phyloP scores from a whole-genome alignment of 2,888 invertebrate genomes.

The Temnothorax unifasciatus region DNA sequence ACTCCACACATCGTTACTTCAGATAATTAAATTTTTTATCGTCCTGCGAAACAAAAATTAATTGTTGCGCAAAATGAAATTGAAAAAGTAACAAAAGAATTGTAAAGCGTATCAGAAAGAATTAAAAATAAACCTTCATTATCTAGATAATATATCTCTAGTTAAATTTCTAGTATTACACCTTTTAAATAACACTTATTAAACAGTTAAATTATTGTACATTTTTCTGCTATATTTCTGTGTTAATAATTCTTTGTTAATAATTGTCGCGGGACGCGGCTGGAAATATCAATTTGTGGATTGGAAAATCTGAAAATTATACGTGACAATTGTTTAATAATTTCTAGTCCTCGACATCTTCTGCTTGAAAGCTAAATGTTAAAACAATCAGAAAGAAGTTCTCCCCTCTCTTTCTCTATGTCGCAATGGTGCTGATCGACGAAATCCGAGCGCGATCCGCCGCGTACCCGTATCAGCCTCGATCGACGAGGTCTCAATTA shows the following conservation, averaged over 20 bases:
- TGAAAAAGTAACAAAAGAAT: background rate
- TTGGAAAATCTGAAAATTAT: background rate
- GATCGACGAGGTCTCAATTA: slow-evolving; percentile 79
- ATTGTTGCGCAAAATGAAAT: background rate
- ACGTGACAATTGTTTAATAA: background rate
- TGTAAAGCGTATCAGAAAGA: background rate
- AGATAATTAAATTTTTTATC: slow-evolving; percentile 13
- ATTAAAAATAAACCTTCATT: background rate
- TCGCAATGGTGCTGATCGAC: slow-evolving; percentile 17
- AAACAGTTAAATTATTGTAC: background rate
- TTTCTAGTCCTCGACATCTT: background rate
- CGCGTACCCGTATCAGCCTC: slow-evolving; percentile 75
- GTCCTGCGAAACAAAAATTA: background rate
- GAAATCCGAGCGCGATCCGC: slow-evolving; percentile 46
- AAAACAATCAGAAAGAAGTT: slow-evolving; percentile 44
- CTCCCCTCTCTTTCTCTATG: background rate
- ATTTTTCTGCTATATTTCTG: background rate
- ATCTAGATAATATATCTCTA: background rate
- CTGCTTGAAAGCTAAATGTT: slow-evolving; percentile 24
- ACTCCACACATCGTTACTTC: background rate
- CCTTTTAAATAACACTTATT: background rate
- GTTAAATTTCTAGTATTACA: background rate
- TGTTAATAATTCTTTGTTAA: no score
- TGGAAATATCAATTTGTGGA: background rate
- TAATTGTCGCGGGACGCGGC: background rate